Base-by-base conservation (phyloP, 2,797 vertebrate genomes). In the Buphagus erythrorhynchus region DNA sequence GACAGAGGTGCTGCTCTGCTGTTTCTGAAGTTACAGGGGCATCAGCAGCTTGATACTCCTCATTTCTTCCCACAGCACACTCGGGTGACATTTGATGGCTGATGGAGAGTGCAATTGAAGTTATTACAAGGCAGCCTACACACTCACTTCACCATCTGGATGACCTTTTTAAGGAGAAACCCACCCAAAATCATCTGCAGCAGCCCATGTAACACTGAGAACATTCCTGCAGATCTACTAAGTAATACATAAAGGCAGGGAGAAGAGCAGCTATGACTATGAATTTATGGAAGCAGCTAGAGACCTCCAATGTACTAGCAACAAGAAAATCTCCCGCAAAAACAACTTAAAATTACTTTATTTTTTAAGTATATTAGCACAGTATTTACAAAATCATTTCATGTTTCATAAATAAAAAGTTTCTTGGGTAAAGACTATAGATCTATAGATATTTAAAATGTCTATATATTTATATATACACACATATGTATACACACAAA, bases 331-430 rank as follows among this genome's bases (percentile, higher is more conserved):
- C 25, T 93, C 92, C 73, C 42, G 52, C 90, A 80, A 88, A 90
- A 96, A 66, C 91, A 96, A 96, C 90, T 96, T 94, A 66, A 96
- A 94, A 95, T 76, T 0, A 85, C 84, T 97, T 97, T 97, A 97
- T 96, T 97, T 88, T 86, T 84, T 20, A 88, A 93, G 95, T 95
- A 62, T 93, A 96, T 96, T 96, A 96, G 91, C 68, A 94, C 95
- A 95, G 69, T 98, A 98, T 98, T 98, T 98, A 98, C 98, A 98
- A 98, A 98, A 97, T 97, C 63, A 7, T 73, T 95, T 94, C 46
- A 96, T 97, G 57, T 90, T 87, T 94, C 97, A 98, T 98, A 98
- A 98, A 98, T 97, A 98, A 98, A 98, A 97, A 96, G 92, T 95
- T 96, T 75, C 52, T 96, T 91, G 68, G 95, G 91, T 97, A 97